Evolutionary conservation across 2,888 invertebrate genomes (phyloP), one percentile per base, ranked within the genome.

Genomic region (Hirtodrosophila trivittata): DNA sequence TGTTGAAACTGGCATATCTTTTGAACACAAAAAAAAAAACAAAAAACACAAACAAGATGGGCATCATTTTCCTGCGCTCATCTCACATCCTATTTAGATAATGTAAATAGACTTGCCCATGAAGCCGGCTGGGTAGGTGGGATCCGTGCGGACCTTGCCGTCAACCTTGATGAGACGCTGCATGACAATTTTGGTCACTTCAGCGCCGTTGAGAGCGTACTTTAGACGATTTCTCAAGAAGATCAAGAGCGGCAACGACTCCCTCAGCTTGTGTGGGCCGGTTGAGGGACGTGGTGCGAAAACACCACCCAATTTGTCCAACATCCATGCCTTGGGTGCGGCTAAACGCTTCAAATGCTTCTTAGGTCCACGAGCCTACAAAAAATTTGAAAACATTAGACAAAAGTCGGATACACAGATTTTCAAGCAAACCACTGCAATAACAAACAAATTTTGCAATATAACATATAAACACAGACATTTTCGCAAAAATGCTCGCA

Each of bases 301-400:
- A 60, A 97, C 97, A 90, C 99, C 99, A 75, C 98, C 97, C 88
- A 99, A 93, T 92, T 99, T 99, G 93, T 98, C 99, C 94, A 99
- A 94, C 98, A 99, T 99, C 99, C 99, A 99, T 96, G 99, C 97
- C 92, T 98, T 98, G 8, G 99, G 99, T 63, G 99, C 99, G 91
- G 97, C 95, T 89, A 99, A 94, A 92, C 99, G 98, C 95, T 99
- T 99, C 94, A 99, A 94, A 93, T 99, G 99, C 93, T 99, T 98
- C 92, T 98, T 98, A 41, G 98, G 98, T 92, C 99, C 99, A 92
- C 99, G 96, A 92, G 97, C 98, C 98, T 97, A 91, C 12, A 92
- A 91, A 73, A 72, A 21, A 14, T 32, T 18, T 12, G 3, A 74
- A 28, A 39, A 50, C 39, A 46, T 9, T 28, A 55, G 21, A 45